Evolutionary conservation across 2,888 invertebrate genomes (phyloP).

Genomic region (Netelia inedita): DNA sequence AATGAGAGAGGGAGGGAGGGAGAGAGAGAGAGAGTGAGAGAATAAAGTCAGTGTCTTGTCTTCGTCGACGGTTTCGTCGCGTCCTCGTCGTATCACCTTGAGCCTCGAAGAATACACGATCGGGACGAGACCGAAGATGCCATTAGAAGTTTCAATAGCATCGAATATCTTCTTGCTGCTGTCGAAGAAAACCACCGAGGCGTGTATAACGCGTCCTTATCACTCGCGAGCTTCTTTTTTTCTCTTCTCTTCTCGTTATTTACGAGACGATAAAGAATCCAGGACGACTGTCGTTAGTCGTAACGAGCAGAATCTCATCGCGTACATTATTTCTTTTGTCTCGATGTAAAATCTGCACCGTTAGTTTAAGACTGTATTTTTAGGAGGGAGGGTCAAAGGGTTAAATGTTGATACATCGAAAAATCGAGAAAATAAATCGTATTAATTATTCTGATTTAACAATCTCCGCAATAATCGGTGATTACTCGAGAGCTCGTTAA

Average conservation of each 20-base stretch:
- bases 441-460: too few species aligned
- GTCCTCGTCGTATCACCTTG: conserved; percentile 69
- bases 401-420: too few species aligned
- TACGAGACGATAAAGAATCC: conserved; percentile 27
- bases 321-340: too few species aligned
- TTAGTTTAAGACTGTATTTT: too few species aligned
- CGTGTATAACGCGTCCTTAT: neutral
- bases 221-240: conserved; percentile 20
- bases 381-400: too few species aligned
- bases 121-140: conserved; percentile 65
- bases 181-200: conserved; percentile 59
- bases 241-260: conserved; percentile 23
- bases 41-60: conserved; percentile 13
- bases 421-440: too few species aligned
- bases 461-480: too few species aligned
- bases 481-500: too few species aligned
- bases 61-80: conserved; percentile 50
- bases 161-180: conserved; percentile 52
- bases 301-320: too few species aligned
- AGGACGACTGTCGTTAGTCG: neutral
- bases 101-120: conserved; percentile 71
- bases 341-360: too few species aligned
- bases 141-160: conserved; percentile 70
- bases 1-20: neutral
- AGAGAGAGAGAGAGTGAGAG: neutral